Evolutionary conservation across 1,140 invertebrate genomes (phyloP), one percentile per base, ranked within the genome.

Genomic region (Drosophila pallidifrons): DNA sequence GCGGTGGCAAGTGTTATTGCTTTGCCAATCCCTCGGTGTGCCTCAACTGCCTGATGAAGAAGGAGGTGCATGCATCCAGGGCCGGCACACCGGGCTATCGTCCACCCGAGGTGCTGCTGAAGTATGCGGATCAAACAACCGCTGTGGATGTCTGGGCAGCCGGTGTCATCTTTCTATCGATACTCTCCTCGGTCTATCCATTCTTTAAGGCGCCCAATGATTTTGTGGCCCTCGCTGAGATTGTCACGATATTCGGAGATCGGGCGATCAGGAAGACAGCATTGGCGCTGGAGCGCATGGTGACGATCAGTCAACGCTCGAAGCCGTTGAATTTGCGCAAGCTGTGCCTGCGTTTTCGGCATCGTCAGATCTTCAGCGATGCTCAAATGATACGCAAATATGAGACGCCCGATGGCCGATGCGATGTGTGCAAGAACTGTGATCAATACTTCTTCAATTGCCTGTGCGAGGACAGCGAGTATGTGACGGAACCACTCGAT

Each of bases 71-170:
- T 25, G 97, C 97, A 1, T 95, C 96, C 7, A 93, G 97, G 78
- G 97, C 97, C 43, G 97, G 98, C 28, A 98, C 97, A n/a, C 96
- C 97, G 20, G 97, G 92, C 65, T 98, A 97, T 91, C 94, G 97
- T 45, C 96, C 98, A 59, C 97, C 97, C 0, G 98, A 99, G 94
- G 97, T 98, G 54, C 92, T 98, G 35, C 93, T 98, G 28, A 97
- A 97, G 88, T 95, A 95, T 92, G 93, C 94, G 8, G 92, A 95
- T 58, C 97, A 98, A 93, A 96, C 96, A 5, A 93, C 93, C 94
- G 96, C 96, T 75, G 96, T 99, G 70, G 98, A 99, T 93, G 94
- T 98, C 61, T 98, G 98, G 98, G 96, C 97, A 38, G 95, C 95
- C 45, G 98, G 98, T 41, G 96, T 98, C 3, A 97, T 98, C 66